Conservation (phyloP, 2,888 invertebrate genomes). For the Belgica antarctica region DNA sequence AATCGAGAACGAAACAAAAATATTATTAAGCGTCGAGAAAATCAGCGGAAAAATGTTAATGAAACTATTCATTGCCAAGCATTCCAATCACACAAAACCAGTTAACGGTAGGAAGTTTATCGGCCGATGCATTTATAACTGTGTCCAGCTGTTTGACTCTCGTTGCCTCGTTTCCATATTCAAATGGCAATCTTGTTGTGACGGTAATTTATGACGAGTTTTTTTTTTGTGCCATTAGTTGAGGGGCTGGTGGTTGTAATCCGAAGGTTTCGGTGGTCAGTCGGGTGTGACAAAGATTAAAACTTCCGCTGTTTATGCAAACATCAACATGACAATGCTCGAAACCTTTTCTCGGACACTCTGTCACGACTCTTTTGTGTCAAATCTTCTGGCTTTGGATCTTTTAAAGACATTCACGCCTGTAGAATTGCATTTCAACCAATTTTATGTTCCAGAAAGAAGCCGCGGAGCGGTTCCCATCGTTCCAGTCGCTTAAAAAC, state of each 20-base stretch:
- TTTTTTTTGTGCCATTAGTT: neutral
- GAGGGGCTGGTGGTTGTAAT: too few relatives aligned
- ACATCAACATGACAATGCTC: neutral
- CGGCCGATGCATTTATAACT: slow-evolving; percentile 2
- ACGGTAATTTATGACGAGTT: neutral
- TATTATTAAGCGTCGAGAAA: neutral
- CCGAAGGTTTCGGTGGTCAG: too few relatives aligned
- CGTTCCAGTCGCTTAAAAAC: neutral
- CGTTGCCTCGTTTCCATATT: neutral
- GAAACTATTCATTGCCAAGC: neutral
- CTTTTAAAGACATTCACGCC: too few relatives aligned
- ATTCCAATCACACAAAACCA: slow-evolving; percentile 2
- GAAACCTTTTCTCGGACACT: too few relatives aligned
- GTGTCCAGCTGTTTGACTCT: slow-evolving; percentile 2
- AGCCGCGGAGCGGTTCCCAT: too few relatives aligned
- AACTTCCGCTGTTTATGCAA: neutral
- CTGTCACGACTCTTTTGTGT: too few relatives aligned
- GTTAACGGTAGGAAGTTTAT: neutral
- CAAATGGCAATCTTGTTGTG: neutral
- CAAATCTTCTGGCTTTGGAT: too few relatives aligned
- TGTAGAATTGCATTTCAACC: too few relatives aligned
- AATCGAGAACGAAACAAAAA: slow-evolving; percentile 9
- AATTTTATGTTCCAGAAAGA: too few relatives aligned
- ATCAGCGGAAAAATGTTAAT: too few relatives aligned
- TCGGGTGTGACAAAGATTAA: neutral